phyloP scores from a whole-genome alignment of 2,797 vertebrate genomes.

The Cossypha caffra region DNA sequence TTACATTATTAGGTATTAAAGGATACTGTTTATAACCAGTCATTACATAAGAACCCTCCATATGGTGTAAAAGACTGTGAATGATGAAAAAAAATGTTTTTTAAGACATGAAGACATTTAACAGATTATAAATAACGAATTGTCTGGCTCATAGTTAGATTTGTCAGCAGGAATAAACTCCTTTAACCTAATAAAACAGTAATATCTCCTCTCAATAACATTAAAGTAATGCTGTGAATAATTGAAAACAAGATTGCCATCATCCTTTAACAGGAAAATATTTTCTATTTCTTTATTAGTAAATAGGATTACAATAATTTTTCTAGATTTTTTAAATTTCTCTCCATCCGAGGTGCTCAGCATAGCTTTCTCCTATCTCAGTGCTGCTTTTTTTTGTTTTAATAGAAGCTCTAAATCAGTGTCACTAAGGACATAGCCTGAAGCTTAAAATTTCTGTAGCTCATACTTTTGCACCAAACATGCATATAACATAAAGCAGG shows the following conservation, averaged over 20 bases:
- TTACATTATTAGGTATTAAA: background rate
- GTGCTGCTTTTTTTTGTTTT: background rate
- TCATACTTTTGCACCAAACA: background rate
- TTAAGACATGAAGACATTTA: background rate
- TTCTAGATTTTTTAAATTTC: background rate
- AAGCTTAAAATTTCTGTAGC: background rate
- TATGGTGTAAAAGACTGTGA: background rate
- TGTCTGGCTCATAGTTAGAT: background rate
- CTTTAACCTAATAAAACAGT: background rate
- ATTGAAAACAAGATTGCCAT: background rate
- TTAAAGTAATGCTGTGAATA: background rate
- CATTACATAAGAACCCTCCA: background rate
- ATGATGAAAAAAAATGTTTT: background rate
- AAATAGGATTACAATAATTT: background rate
- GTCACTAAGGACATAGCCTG: background rate
- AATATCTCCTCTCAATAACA: background rate
- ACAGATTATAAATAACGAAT: background rate
- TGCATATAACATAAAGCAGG: background rate
- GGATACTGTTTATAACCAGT: background rate
- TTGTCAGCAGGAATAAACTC: background rate
- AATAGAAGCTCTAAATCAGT: background rate
- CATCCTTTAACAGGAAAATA: background rate
- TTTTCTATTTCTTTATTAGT: background rate
- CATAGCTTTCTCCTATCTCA: background rate
- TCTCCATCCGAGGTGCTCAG: fast-evolving